phyloP scores from a whole-genome alignment of 2,113 vertebrate species.

The Leptodactylus fuscus region DNA sequence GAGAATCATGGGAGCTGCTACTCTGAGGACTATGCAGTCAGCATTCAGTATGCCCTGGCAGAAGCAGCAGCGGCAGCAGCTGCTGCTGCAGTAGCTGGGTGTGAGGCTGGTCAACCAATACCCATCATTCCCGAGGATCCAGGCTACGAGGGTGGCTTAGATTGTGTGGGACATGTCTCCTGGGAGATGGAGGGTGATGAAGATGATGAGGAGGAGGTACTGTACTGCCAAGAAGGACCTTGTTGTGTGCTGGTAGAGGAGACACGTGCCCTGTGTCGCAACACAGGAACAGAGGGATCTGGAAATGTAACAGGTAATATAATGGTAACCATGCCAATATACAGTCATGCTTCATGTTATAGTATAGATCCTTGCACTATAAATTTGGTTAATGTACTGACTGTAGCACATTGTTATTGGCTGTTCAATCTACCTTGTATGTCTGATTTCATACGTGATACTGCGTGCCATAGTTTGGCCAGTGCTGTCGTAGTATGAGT shows the following conservation, averaged over 20 bases:
- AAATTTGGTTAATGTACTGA: no score
- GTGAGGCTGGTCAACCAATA: slow-evolving; percentile 84
- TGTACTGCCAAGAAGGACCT: slow-evolving; percentile 73
- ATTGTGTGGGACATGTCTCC: slow-evolving; percentile 67
- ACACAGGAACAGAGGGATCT: slow-evolving; percentile 28
- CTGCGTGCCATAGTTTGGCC: no score
- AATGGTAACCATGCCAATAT: no score
- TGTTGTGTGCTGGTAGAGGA: slow-evolving; percentile 63
- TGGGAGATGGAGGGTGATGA: slow-evolving; percentile 67
- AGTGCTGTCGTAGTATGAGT: no score
- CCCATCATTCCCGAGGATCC: slow-evolving; percentile 96
- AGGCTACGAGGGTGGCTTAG: slow-evolving; percentile 80
- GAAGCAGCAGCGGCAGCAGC: slow-evolving; percentile 76
- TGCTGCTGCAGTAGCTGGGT: slow-evolving; percentile 72
- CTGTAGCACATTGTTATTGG: no score
- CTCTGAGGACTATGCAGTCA: slow-evolving; percentile 90
- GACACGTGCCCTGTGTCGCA: slow-evolving; percentile 46
- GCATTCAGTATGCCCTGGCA: slow-evolving; percentile 83
- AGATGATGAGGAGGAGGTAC: slow-evolving; percentile 69
- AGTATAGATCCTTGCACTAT: no score
- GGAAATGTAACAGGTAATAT: slow-evolving; percentile 46
- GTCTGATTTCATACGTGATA: no score
- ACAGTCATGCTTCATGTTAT: no score
- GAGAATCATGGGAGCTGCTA: slow-evolving; percentile 85
- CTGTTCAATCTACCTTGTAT: no score